A percentile compares a stretch with the other conserved stretches of the same genome.
phyloP scores from a whole-genome alignment of 2,888 invertebrate genomes.

The Rutpela maculata region DNA sequence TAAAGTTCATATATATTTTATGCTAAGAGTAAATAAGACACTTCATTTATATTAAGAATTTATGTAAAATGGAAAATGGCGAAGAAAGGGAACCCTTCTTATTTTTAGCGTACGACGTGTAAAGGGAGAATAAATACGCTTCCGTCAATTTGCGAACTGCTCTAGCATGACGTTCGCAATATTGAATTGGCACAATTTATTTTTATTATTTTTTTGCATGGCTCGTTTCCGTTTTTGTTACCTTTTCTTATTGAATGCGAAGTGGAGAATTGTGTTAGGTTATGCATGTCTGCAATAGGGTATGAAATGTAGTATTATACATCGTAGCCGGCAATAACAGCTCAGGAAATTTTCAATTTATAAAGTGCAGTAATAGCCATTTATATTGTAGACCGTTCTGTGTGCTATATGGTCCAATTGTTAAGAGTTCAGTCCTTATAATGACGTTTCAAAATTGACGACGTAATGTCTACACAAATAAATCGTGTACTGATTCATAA shows the following conservation, averaged over 20 bases:
- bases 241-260: background rate
- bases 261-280: constrained; percentile 36
- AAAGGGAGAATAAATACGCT: constrained; percentile 28
- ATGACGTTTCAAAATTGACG: background rate
- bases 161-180: background rate
- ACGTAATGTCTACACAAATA: too few species aligned
- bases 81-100: background rate
- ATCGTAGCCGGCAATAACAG: constrained; percentile 8
- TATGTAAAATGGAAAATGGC: constrained; percentile 19
- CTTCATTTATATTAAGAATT: constrained; percentile 25
- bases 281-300: constrained; percentile 22
- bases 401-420: background rate
- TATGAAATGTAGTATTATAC: constrained; percentile 26
- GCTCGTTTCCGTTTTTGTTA: constrained; percentile 18
- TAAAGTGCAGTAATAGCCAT: background rate
- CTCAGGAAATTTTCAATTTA: constrained; percentile 21
- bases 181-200: constrained; percentile 25
- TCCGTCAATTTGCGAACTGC: constrained; percentile 32
- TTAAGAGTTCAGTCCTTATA: background rate
- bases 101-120: background rate
- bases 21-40: constrained; percentile 22
- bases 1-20: constrained; percentile 22
- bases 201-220: constrained; percentile 39
- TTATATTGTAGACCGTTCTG: background rate
- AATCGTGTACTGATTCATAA: too few species aligned